phyloP scores from a whole-genome alignment of 1,140 invertebrate genomes.

The Bombus balteatus region DNA sequence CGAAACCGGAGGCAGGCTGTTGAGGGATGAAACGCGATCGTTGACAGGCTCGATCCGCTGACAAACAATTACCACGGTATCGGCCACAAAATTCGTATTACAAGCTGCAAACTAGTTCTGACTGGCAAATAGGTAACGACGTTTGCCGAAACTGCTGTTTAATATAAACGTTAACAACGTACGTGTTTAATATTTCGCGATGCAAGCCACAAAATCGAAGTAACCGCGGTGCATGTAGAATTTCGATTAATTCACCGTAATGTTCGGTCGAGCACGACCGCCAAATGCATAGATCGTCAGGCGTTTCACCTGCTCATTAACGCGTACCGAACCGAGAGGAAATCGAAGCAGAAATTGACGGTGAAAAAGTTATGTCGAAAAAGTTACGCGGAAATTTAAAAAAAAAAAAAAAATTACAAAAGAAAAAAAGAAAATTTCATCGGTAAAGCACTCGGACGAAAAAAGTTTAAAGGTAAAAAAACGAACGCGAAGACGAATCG shows the following conservation, averaged over 20 bases:
- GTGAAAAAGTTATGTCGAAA: not conserved
- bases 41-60: not conserved
- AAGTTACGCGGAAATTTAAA: not conserved
- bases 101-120: not conserved
- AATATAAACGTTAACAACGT: not conserved
- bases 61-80: slow-evolving; percentile 1
- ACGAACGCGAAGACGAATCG: not conserved
- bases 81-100: not conserved
- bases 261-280: not conserved
- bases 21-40: not conserved
- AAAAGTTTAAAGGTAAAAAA: not conserved
- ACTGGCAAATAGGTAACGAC: not conserved
- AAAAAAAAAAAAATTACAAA: not conserved
- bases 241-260: slow-evolving; percentile 3
- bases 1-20: not conserved
- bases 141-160: not conserved
- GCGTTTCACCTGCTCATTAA: not conserved
- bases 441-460: not conserved
- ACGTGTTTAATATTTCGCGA: slow-evolving; percentile 18
- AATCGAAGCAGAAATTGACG: not conserved
- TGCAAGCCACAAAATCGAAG: not conserved
- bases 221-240: not conserved
- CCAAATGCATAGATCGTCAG: not conserved
- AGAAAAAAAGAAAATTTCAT: not conserved
- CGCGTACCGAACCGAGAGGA: not conserved